Evolutionary conservation across 2,113 vertebrate genomes (phyloP), one percentile per base, ranked within the genome.

Genomic region (Nesospiza acunhae): DNA sequence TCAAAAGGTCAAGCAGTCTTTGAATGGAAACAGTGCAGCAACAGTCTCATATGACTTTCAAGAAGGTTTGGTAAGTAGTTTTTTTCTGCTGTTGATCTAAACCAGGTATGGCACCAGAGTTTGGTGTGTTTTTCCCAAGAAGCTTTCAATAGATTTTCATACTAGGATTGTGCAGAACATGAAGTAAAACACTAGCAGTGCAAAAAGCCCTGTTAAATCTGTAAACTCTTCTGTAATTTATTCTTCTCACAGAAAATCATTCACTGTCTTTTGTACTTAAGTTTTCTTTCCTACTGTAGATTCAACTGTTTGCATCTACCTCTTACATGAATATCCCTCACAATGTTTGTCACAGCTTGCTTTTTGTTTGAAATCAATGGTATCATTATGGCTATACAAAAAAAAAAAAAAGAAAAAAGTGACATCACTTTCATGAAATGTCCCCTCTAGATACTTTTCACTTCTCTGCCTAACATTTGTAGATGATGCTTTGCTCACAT

Each of bases 81-180:
- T 93, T 96, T 96, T 87, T 44, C n/a, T 10, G 11, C 31, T 55
- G 79, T 90, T 97, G 95, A 96, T 88, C 68, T 93, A 94, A 96
- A 95, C 73, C 75, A 78, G 86, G 47, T 80, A 90, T 95, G 94
- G 86, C 95, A 97, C 30, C 55, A 74, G 72, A 42, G 88, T 50
- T 89, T 81, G 47, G 42, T 80, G 84, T 84, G 52, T 86, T 94
- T 95, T 95, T 62, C 50, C 64, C 17, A 50, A 85, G 78, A 74
- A 96, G 41, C 39, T 79, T 84, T 80, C 85, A 88, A 69, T 74
- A 80, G 53, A 46, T 92, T 95, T 95, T 77, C 79, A 55, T 53
- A 58, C 68, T 49, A 88, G 50, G 13, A 47, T 37, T 85, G 58
- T 85, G 67, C 53, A 87, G 60, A 77, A 58, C 28, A 68, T 15